A percentile compares a stretch with the other conserved stretches of the same genome.
phyloP scores from a whole-genome alignment of 2,113 vertebrate species.

The Cavia porcellus region DNA sequence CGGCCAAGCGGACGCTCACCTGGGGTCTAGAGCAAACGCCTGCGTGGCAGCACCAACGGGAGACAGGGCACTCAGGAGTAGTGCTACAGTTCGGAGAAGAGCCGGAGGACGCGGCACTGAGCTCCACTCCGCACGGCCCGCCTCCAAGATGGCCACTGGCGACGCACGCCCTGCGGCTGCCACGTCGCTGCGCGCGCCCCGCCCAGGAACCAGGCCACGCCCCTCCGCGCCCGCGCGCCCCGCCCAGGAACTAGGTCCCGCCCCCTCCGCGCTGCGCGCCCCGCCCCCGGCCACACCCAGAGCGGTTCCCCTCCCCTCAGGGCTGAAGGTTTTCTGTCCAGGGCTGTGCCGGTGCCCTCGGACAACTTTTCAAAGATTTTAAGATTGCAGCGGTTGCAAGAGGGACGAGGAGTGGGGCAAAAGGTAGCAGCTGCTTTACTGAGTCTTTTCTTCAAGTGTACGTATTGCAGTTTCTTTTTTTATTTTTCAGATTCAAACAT shows the following conservation, averaged over 20 bases:
- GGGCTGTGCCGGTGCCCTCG: rapidly evolving
- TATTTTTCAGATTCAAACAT: not conserved
- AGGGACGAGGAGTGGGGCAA: not conserved
- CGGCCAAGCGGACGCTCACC: constrained; percentile 65
- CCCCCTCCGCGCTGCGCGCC: no score
- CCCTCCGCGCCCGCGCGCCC: not conserved
- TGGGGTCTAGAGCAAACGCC: not conserved
- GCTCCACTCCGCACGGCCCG: not conserved
- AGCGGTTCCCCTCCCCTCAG: rapidly evolving
- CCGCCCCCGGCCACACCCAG: no score
- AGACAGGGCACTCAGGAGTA: rapidly evolving
- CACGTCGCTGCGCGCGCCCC: not conserved
- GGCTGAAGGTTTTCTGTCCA: rapidly evolving
- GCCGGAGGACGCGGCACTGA: rapidly evolving
- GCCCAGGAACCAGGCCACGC: not conserved
- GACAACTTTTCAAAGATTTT: not conserved
- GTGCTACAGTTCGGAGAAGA: rapidly evolving
- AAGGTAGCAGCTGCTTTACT: not conserved
- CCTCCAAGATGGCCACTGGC: constrained; percentile 72
- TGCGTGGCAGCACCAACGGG: not conserved
- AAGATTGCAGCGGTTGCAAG: not conserved
- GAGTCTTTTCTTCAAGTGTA: not conserved
- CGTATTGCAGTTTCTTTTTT: not conserved
- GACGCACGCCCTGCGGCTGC: not conserved
- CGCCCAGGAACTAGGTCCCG: no score